Conservation (phyloP, 2,113 vertebrate genomes). For the Tupaia tana region DNA sequence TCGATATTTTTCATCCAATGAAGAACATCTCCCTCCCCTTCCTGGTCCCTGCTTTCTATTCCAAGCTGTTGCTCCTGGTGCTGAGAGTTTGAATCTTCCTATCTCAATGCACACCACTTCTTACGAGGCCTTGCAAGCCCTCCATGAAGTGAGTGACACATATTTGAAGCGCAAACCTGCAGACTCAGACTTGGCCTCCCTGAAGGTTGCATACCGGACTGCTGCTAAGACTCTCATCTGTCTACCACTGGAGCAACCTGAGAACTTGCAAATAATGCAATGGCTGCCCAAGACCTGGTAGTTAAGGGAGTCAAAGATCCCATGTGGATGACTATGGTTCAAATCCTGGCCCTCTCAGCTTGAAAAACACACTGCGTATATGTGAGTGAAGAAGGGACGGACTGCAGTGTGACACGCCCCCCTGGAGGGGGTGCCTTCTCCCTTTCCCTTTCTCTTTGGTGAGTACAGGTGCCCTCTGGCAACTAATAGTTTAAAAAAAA, state of each 20-base stretch:
- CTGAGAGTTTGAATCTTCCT: not conserved
- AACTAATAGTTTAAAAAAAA: too few species aligned
- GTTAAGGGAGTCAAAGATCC: too few species aligned
- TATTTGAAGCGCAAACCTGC: not conserved
- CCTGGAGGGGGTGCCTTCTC: too few species aligned
- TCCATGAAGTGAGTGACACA: not conserved
- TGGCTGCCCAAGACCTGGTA: too few species aligned
- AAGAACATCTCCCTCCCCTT: not conserved
- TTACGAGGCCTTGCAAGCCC: not conserved
- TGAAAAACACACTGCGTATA: too few species aligned
- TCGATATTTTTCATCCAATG: not conserved
- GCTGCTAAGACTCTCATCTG: not conserved
- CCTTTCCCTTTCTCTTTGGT: too few species aligned
- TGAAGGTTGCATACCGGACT: accelerated
- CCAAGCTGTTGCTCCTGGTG: slow-evolving; percentile 21
- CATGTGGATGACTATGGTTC: too few species aligned
- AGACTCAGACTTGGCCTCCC: not conserved
- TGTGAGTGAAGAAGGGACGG: too few species aligned
- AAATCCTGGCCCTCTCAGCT: too few species aligned
- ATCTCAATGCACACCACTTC: not conserved
- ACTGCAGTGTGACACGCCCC: too few species aligned
- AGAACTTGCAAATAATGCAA: not conserved
- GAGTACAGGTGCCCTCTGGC: too few species aligned
- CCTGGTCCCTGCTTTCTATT: not conserved
- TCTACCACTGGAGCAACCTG: not conserved